Evolutionary conservation across 1,140 invertebrate genomes (phyloP).

Genomic region (Dinothrombium tinctorium): DNA sequence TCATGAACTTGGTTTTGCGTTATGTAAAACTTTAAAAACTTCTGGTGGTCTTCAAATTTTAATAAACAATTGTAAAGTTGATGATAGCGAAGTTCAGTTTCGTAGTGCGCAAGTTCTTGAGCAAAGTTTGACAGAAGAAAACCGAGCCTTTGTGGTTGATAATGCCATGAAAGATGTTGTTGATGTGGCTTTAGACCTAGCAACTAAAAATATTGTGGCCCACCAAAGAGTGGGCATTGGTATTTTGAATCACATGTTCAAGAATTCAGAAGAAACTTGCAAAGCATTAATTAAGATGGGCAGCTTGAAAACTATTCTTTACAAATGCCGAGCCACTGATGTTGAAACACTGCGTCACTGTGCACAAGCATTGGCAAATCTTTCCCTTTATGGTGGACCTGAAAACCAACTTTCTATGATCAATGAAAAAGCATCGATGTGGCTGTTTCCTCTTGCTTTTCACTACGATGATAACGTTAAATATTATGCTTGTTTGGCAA

Average conservation of each 20-base stretch:
- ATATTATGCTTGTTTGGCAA: slow-evolving; percentile 94
- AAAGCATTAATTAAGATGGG: slow-evolving; percentile 37
- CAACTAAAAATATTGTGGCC: slow-evolving; percentile 23
- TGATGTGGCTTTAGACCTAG: slow-evolving; percentile 49
- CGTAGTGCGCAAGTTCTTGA: slow-evolving; percentile 65
- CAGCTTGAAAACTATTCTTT: slow-evolving; percentile 47
- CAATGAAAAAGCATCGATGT: slow-evolving; percentile 78
- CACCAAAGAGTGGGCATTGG: slow-evolving; percentile 76
- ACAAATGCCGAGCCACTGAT: slow-evolving; percentile 81
- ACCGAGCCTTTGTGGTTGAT: slow-evolving; percentile 75
- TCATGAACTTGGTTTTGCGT: slow-evolving; percentile 34
- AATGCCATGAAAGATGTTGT: slow-evolving; percentile 65
- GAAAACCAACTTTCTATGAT: slow-evolving; percentile 98
- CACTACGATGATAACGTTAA: slow-evolving; percentile 87
- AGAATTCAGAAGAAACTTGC: slow-evolving; percentile 86
- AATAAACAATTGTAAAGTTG: slow-evolving; percentile 40
- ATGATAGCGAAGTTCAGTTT: slow-evolving; percentile 45
- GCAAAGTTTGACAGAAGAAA: slow-evolving; percentile 82
- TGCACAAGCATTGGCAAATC: slow-evolving; percentile 79
- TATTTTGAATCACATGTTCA: slow-evolving; percentile 90
- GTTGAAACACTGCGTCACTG: slow-evolving; percentile 77
- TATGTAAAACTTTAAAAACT: slow-evolving; percentile 69
- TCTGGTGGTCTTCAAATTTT: slow-evolving; percentile 70
- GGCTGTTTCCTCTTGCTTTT: slow-evolving; percentile 92
- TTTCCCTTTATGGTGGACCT: slow-evolving; percentile 81